Evolutionary conservation across 2,797 vertebrate species (phyloP).

Genomic region (Tamandua tetradactyla): DNA sequence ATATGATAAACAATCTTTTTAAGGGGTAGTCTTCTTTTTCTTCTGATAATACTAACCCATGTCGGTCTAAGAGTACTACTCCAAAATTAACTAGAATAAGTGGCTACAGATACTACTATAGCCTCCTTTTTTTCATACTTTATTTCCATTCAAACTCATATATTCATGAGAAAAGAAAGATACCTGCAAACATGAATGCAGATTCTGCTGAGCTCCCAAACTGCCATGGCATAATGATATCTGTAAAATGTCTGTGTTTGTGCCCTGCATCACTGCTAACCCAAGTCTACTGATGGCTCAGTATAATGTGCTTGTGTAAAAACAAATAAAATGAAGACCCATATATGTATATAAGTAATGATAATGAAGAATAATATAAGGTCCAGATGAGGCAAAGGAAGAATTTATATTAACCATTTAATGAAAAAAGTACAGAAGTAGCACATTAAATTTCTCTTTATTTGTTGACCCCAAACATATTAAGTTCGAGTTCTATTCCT

Average conservation of each 20-base stretch:
- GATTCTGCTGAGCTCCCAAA: neutral
- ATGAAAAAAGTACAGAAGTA: neutral
- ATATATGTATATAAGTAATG: neutral
- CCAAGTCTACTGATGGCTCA: too few species aligned
- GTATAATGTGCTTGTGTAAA: neutral
- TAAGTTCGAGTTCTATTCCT: neutral
- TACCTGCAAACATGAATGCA: neutral
- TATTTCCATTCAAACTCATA: neutral
- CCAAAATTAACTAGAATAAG: neutral
- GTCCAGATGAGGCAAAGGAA: neutral
- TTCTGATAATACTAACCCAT: too few species aligned
- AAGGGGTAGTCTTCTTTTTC: neutral
- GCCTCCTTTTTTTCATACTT: neutral
- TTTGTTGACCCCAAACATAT: neutral
- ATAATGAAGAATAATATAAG: neutral
- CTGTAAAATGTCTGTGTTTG: neutral
- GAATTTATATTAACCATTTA: neutral
- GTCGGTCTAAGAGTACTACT: neutral
- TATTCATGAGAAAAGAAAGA: neutral
- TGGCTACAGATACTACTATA: neutral
- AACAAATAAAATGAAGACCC: neutral
- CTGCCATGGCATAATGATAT: neutral
- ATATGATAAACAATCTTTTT: neutral
- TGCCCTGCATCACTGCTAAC: neutral
- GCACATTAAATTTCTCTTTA: conserved; percentile 17